Percentiles rank a stretch among this genome's conserved stretches.
Evolutionary conservation across 1,140 invertebrate genomes (phyloP).

Genomic region (Drosophila kikkawai): DNA sequence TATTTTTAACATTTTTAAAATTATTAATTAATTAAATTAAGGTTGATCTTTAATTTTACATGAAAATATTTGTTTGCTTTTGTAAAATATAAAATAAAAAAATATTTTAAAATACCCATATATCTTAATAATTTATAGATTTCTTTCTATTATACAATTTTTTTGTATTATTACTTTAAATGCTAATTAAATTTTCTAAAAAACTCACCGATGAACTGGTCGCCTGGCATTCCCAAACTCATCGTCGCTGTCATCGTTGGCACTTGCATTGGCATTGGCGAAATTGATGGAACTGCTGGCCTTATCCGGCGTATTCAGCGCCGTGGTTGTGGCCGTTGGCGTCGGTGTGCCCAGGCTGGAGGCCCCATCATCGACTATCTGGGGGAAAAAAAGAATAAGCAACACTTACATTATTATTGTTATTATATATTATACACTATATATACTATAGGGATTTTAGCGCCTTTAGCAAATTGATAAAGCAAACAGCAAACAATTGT

Average conservation of each 20-base stretch:
- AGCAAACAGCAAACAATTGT: conserved; percentile 25
- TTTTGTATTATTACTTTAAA: neutral
- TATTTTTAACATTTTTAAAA: too few species aligned
- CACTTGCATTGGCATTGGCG: conserved; percentile 26
- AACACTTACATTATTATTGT: neutral
- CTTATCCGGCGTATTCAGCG: conserved; percentile 42
- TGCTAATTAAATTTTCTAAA: neutral
- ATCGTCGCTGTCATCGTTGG: conserved; percentile 68
- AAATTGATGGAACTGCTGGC: conserved; percentile 44
- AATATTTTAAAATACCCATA: neutral
- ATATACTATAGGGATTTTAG: conserved; percentile 3
- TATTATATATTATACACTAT: neutral
- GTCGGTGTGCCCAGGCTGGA: conserved; percentile 58
- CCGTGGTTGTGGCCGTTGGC: conserved; percentile 10
- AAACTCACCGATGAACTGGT: conserved; percentile 61
- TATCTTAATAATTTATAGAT: neutral
- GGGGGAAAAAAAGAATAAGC: neutral
- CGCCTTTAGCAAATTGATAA: conserved; percentile 30
- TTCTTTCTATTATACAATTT: neutral
- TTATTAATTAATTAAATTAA: too few species aligned
- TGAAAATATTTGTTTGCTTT: neutral
- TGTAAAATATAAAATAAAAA: neutral
- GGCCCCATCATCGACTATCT: conserved; percentile 60
- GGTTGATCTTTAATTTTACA: too few species aligned
- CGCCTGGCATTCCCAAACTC: conserved; percentile 66